Evolutionary conservation across 2,797 vertebrate species (phyloP).

Genomic region (Champsocephalus gunnari): DNA sequence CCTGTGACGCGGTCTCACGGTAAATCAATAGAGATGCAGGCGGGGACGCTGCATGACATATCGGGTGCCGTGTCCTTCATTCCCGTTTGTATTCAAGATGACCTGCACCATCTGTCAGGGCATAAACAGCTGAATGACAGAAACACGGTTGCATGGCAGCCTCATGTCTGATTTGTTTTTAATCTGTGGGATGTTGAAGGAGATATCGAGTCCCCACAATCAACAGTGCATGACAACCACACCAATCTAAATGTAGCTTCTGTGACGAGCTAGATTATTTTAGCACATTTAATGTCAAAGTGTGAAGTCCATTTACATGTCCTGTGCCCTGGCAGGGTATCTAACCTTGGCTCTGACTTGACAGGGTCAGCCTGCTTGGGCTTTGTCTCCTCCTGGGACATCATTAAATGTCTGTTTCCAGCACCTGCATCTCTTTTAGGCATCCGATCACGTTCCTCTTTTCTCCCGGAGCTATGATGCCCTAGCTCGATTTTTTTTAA

Average conservation of each 20-base stretch:
- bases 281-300: constrained; percentile 63
- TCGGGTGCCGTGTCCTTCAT: constrained; percentile 71
- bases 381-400: constrained; percentile 75
- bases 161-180: constrained; percentile 12
- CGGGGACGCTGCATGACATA: constrained; percentile 54
- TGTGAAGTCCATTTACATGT: constrained; percentile 71
- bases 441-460: constrained; percentile 68
- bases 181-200: background rate
- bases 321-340: constrained; percentile 64
- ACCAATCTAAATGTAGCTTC: constrained; percentile 17
- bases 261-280: constrained; percentile 63
- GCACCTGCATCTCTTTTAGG: constrained; percentile 76
- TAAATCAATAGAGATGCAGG: constrained; percentile 70
- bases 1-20: constrained; percentile 55
- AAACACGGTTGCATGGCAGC: constrained; percentile 54
- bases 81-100: constrained; percentile 75
- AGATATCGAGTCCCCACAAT: constrained; percentile 1
- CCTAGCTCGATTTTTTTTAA: constrained; percentile 63
- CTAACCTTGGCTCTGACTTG: constrained; percentile 70
- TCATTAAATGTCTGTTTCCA: constrained; percentile 82
- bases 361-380: constrained; percentile 76
- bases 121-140: constrained; percentile 55
- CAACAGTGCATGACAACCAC: background rate
- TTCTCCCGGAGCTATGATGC: constrained; percentile 66
- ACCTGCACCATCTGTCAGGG: constrained; percentile 75